Evolutionary conservation across 2,113 vertebrate genomes (phyloP).

Genomic region (Apaloderma vittatum): DNA sequence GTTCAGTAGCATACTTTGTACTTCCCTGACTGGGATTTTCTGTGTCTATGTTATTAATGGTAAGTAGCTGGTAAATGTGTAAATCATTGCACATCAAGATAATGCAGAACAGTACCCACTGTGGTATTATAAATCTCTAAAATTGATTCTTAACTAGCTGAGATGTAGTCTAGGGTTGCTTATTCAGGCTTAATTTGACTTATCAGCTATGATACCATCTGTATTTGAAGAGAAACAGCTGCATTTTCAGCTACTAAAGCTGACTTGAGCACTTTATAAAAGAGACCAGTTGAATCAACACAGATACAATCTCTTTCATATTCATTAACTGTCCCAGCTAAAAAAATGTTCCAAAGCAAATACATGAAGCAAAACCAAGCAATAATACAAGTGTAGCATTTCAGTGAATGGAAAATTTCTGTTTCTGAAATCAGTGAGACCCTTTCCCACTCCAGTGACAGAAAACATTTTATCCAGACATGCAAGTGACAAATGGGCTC

Average conservation of each 20-base stretch:
- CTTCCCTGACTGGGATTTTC: constrained; percentile 3
- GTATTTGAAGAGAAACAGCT: constrained; percentile 71
- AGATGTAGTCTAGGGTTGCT: constrained; percentile 59
- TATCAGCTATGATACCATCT: constrained; percentile 50
- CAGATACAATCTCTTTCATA: constrained; percentile 53
- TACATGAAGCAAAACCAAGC: constrained; percentile 19
- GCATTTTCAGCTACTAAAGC: constrained; percentile 51
- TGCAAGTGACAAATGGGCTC: background rate
- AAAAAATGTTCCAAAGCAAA: constrained; percentile 52
- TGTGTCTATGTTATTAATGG: constrained; percentile 40
- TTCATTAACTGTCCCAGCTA: constrained; percentile 22
- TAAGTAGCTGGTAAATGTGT: constrained; percentile 42
- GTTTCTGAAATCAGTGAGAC: background rate
- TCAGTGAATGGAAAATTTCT: background rate
- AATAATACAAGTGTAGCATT: background rate
- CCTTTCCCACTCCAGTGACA: background rate
- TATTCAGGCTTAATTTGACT: constrained; percentile 76
- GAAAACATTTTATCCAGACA: background rate
- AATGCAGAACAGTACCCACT: constrained; percentile 45
- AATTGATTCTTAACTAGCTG: constrained; percentile 64
- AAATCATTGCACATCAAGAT: constrained; percentile 50
- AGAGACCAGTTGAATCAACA: constrained; percentile 54
- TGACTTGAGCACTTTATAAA: constrained; percentile 53
- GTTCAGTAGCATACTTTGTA: background rate
- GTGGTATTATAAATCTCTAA: constrained; percentile 61